phyloP scores from a whole-genome alignment of 2,888 invertebrate species.

The Chalcosyrphus nemorum region DNA sequence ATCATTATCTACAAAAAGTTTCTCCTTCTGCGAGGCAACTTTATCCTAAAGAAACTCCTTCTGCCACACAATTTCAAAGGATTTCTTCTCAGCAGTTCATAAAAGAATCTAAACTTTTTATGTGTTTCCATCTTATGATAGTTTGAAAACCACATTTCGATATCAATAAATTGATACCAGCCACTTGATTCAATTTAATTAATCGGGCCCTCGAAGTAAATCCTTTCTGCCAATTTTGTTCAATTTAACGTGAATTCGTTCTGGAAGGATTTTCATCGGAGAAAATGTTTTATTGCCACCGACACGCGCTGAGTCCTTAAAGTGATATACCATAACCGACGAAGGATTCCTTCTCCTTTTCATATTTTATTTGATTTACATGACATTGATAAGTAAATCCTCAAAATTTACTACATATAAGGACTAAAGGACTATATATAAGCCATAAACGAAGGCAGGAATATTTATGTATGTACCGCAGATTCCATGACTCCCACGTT shows the following conservation, averaged over 20 bases:
- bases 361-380: constrained; percentile 12
- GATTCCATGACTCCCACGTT: background rate
- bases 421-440: no score
- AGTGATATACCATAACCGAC: background rate
- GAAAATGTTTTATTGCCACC: background rate
- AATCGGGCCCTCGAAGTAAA: background rate
- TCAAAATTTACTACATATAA: background rate
- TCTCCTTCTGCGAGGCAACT: no score
- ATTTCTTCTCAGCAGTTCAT: no score
- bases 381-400: constrained; percentile 28
- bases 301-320: constrained; percentile 7
- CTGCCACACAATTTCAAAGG: no score
- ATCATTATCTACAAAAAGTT: no score
- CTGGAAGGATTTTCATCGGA: background rate
- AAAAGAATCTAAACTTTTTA: no score
- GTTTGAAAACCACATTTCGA: no score
- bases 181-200: background rate
- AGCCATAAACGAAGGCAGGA: background rate
- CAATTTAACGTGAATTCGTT: background rate
- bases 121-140: no score
- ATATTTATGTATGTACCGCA: background rate
- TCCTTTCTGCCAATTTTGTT: background rate
- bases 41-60: no score
- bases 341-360: background rate
- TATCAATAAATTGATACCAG: background rate